Evolutionary conservation across 1,140 invertebrate genomes (phyloP), one percentile per base, ranked within the genome.

Genomic region (Drosophila repletoides): DNA sequence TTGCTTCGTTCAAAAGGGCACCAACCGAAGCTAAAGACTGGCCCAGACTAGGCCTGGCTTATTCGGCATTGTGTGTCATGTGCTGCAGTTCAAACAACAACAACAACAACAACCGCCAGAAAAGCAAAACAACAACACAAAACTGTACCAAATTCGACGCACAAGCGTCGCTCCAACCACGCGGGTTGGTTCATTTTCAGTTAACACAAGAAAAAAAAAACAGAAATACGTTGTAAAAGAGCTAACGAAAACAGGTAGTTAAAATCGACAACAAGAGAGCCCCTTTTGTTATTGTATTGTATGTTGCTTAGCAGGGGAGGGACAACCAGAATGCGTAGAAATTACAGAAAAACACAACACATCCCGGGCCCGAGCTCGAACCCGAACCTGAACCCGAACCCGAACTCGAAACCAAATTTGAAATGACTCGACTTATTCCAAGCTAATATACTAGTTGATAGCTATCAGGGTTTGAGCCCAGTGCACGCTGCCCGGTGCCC

Each of bases 221-320:
- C 34, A 53, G 46, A 60, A 64, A 56, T 40, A 74, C 59, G 63
- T 51, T 81, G 58, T 76, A 61, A 83, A 76, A 71, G 79, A 79
- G 66, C 48, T 63, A 75, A 72, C 58, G 59, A 74, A 79, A 84
- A 84, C 80, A 84, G 80, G 80, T 84, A 84, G 80, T 86, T 72
- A 79, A 84, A 76, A 76, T 69, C 65, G 52, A 74, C 72, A 53
- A 48, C 63, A 49, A 24, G 33, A 10, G 21, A 46, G 52, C 65
- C 71, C 36, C 59, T 59, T 24, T 34, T 64, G 67, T 29, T 52
- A 24, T 6, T 21, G 48, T 45, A 28, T 52, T 63, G n/a, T n/a
- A 28, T 51, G 40, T 56, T 24, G 46, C 9, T 38, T 38, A 38
- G 24, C 38, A 46, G 52, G 22, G 55, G 33, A 28, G 53, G 51